These are phyloP conservation scores for Crepidodera aurea DNA, from an alignment of 2,888 invertebrate genomes.

Conservation along the genomic window DNA sequence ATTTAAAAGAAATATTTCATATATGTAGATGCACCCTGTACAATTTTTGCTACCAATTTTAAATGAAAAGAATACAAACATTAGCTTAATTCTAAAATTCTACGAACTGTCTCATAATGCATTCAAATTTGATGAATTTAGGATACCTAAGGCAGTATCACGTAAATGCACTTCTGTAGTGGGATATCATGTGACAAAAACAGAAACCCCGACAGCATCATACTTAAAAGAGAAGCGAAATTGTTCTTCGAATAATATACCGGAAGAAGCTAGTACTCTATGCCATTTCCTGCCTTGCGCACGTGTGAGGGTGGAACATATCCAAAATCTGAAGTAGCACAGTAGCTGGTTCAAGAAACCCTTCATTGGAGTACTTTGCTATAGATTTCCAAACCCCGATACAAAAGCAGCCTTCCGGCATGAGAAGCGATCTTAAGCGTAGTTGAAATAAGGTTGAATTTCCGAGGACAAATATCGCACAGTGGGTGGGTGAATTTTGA, in stretches of 20 bases:
- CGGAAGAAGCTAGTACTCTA: slow-evolving; percentile 55
- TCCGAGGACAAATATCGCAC: background rate
- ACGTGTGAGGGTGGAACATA: slow-evolving; percentile 51
- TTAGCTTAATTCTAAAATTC: background rate
- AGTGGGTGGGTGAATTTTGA: slow-evolving; percentile 18
- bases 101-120: background rate
- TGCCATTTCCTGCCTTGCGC: slow-evolving; percentile 56
- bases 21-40: no score
- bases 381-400: slow-evolving; percentile 3
- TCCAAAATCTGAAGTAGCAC: slow-evolving; percentile 43
- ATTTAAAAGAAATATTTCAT: no score
- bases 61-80: no score
- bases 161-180: slow-evolving; percentile 11
- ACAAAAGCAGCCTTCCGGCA: slow-evolving; percentile 20
- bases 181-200: slow-evolving; percentile 24
- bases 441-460: slow-evolving; percentile 9
- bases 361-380: slow-evolving; percentile 23
- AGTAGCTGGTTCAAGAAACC: slow-evolving; percentile 19
- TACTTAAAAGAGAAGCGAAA: slow-evolving; percentile 25
- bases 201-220: slow-evolving; percentile 20
- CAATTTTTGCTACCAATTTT: no score
- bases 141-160: background rate
- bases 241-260: slow-evolving; percentile 49
- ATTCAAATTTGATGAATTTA: background rate
- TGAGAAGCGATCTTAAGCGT: background rate